Evolutionary conservation across 2,113 vertebrate species (phyloP), one percentile per base, ranked within the genome.

Genomic region (Nothoprocta pentlandii): DNA sequence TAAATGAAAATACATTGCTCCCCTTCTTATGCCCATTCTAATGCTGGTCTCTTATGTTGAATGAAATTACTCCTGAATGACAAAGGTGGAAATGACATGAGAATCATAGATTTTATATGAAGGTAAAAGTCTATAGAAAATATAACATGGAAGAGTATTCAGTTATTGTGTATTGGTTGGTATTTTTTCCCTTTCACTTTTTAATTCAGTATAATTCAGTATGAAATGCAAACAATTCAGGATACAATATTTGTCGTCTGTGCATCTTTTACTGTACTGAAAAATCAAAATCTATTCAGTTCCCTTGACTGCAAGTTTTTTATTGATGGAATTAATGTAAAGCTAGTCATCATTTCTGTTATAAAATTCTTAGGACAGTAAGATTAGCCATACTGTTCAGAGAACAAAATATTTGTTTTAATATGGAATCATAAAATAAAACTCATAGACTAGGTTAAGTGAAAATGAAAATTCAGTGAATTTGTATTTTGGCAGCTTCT

Each of bases 381-480:
- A 64, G 86, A 95, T 80, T 9, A 95, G 22, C 17, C 78, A 28
- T 36, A 47, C 8, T 61, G 42, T 73, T 92, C 73, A 68, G 15
- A 54, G 30, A 93, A 64, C 3, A 66, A 61, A 81, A 81, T 79
- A 79, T 94, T 95, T 95, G 82, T 88, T 96, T 95, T 68, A 54
- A 90, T 93, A 81, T 46, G 58, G 11, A 90, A 71, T 84, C n/a
- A 64, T 86, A 88, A 85, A 94, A 73, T 80, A 83, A 84, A 88
- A 93, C 81, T 92, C 5, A 49, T 76, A 49, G 26, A 69, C 79
- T 41, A 62, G 10, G 17, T 66, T 41, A 86, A 78, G 26, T 79
- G 11, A 54, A 87, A 93, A 92, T 69, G n/a, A 85, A 94, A 73
- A 54, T 28, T 54, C 25, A 54, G 93, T 94, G 25, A 41, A 16